Evolutionary conservation across 37 sponge, comb jelly and placozoan species (phyloP).

Genomic region (Chondrilla cf. caribensis): DNA sequence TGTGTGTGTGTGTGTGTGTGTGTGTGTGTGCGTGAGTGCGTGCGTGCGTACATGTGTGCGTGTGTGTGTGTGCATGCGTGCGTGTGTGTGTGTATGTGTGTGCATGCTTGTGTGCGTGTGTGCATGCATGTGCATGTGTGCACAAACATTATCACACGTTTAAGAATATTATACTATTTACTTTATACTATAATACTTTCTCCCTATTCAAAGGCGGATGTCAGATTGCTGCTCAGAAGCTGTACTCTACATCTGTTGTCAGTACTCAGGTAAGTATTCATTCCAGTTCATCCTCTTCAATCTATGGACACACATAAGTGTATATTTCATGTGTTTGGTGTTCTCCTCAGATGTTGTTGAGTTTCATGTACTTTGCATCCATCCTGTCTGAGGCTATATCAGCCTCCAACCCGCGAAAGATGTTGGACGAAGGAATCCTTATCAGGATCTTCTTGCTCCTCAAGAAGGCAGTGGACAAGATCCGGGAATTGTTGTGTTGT

Average conservation of each 20-base stretch:
- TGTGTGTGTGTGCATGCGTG: neutral
- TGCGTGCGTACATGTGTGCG: neutral
- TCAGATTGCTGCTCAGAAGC: neutral
- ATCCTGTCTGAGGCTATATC: constrained; percentile 57
- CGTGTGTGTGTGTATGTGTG: neutral
- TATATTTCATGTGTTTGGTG: no score
- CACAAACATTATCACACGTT: no score
- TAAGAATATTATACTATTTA: no score
- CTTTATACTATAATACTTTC: no score
- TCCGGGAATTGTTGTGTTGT: neutral
- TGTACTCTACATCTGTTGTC: constrained; percentile 9
- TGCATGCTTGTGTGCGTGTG: no score
- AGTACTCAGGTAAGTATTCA: constrained; percentile 6
- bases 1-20: neutral
- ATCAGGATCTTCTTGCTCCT: neutral
- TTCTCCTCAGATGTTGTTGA: constrained; percentile 65
- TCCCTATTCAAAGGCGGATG: no score
- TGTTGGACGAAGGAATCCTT: neutral
- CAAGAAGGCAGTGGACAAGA: neutral
- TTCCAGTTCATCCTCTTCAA: neutral
- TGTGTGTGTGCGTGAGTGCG: neutral
- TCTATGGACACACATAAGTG: neutral
- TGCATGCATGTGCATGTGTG: no score
- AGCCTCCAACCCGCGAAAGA: neutral
- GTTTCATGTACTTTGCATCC: constrained; percentile 86